Percentiles rank a stretch among this genome's conserved stretches.
phyloP scores from a whole-genome alignment of 2,888 invertebrate genomes.

The Clunio marinus region DNA sequence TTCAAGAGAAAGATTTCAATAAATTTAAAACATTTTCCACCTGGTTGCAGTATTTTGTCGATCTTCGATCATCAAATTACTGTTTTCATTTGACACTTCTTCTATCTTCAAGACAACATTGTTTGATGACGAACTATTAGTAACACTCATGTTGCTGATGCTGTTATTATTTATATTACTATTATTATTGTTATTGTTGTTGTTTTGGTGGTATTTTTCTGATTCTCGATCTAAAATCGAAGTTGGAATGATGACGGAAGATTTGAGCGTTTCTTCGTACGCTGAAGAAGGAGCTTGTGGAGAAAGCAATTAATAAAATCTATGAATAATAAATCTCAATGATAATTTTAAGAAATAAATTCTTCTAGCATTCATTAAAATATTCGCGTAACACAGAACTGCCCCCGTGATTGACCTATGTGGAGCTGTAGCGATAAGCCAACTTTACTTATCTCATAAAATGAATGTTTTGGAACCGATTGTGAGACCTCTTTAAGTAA shows the following conservation, averaged over 20 bases:
- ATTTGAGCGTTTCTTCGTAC: constrained; percentile 8
- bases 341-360: too few relatives aligned
- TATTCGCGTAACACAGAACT: constrained; percentile 5
- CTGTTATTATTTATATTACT: background rate
- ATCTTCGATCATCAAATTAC: constrained; percentile 37
- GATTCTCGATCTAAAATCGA: constrained; percentile 18
- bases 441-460: constrained; percentile 7
- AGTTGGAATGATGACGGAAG: constrained; percentile 31
- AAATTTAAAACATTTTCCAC: background rate
- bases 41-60: constrained; percentile 26
- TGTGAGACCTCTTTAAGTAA: constrained; percentile 27
- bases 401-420: background rate
- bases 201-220: constrained; percentile 30
- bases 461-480: constrained; percentile 38
- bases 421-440: constrained; percentile 12
- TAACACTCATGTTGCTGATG: background rate
- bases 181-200: background rate
- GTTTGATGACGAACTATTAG: background rate
- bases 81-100: constrained; percentile 37
- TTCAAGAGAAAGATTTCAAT: background rate
- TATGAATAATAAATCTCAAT: too few relatives aligned
- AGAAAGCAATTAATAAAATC: background rate
- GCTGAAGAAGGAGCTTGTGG: background rate
- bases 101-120: constrained; percentile 27
- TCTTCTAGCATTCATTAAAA: background rate